Conservation (phyloP, 35 echinoderm and acorn worm genomes). For the Ophioderma brevispina region DNA sequence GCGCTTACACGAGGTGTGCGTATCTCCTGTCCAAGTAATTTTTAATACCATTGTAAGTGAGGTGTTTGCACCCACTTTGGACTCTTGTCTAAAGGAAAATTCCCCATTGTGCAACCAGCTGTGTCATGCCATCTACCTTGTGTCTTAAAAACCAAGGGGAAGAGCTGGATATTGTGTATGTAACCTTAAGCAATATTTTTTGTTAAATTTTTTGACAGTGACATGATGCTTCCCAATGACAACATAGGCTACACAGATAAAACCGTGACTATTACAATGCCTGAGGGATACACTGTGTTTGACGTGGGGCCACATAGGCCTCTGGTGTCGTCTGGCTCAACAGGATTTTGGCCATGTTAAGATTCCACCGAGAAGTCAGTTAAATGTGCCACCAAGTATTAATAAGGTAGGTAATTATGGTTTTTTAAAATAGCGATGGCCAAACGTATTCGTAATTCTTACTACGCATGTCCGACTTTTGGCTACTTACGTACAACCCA, state of each 20-base stretch:
- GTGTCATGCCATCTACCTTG: neutral
- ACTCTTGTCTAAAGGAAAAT: too few species aligned
- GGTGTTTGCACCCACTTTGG: too few species aligned
- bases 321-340: slow-evolving; percentile 33
- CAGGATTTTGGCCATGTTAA: slow-evolving; percentile 47
- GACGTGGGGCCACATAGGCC: neutral
- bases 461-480: too few species aligned
- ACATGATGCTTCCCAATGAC: neutral
- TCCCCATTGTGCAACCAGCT: too few species aligned
- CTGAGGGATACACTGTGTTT: slow-evolving; percentile 26
- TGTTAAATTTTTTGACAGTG: neutral
- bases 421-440: too few species aligned
- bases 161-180: neutral
- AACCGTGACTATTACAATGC: slow-evolving; percentile 5
- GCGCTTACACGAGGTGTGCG: too few species aligned
- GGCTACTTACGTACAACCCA: too few species aligned
- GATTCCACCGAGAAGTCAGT: neutral
- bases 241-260: slow-evolving; percentile 6
- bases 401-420: neutral
- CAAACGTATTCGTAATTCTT: too few species aligned
- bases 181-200: neutral
- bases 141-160: neutral
- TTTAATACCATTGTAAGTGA: too few species aligned
- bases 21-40: too few species aligned
- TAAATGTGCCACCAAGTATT: slow-evolving; percentile 38